Base-by-base conservation (phyloP, 2,888 invertebrate species). In the Pollenia amentaria region DNA sequence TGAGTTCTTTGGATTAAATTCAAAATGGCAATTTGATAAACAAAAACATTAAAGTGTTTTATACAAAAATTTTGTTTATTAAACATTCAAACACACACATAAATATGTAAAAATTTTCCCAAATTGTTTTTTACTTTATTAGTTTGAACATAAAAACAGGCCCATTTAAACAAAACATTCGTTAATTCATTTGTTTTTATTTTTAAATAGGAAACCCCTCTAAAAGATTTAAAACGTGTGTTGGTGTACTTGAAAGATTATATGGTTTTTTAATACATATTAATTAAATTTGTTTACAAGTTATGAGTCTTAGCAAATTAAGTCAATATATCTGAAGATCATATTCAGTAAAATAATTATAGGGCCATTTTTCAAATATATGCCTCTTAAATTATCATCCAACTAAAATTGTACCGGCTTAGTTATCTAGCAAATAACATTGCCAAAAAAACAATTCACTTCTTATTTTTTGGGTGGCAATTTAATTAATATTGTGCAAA, bases 21-120 rank as follows among this genome's bases (percentile, higher is more conserved):
- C 29, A 29, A 29, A 29, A 29, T 29, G 14, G 51, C 16, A 8
- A 9, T 51, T n/a, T 51, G 1, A 21, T 55, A 44, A 29, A 21
- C 42, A 46, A 65, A 21, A 65, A 65, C 65, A 65, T 65, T 21
- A 65, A 65, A 46, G 21, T 65, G 21, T 21, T n/a, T 42, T 42
- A 12, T 16, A 29, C 29, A 29, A 6, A 29, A 29, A 29, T 6
- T 12, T 55, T 18, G n/a, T 12, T 65, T 42, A 2, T 18, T 65
- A 18, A 21, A 6, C 2, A 57, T 29, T 14, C 38, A 29, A 12
- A 48, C 7, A 48, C 12, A n/a, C 1, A 16, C 14, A 48, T 16
- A n/a, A 10, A n/a, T 29, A 6, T 6, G 6, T 29, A 6, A 3
- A 48, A 16, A 48, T 48, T 48, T 48, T 12, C 14, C n/a, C 4